Base-by-base conservation (phyloP, 2,888 invertebrate species). In the Tenthredo distinguenda region DNA sequence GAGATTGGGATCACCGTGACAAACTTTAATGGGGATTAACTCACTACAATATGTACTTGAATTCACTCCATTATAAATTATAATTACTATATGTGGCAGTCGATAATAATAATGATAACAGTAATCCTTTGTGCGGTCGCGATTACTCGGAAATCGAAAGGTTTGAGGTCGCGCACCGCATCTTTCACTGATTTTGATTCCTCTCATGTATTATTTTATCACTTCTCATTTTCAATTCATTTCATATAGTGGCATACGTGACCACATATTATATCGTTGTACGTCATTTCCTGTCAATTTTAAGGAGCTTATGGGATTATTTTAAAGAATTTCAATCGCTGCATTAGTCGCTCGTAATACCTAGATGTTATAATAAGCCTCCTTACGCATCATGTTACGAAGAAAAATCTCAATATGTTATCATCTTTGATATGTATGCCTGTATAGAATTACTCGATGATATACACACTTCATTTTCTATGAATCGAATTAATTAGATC, bases 1-100 rank as follows among this genome's bases (percentile, higher is more conserved):
- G 62, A 21, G 62, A 81, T 81, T 81, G 62, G 26, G 81, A n/a
- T 21, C 58, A 81, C 37, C 58, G 62, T 62, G 81, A 62, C 58
- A 55, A 74, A 74, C 74, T 43, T 40, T 43, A n/a, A n/a, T 21
- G 21, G 26, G 21, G 37, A 74, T n/a, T 12, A 21, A 74, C n/a
- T 26, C 18, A 18, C 9, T 7, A 55, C 31, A 10, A 34, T 76
- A 34, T 62, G 15, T 37, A 62, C 40, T 37, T 58, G 15, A 81
- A 62, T 62, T 21, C 26, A 40, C 15, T 62, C 15, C 21, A 26
- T 40, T 81, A 81, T 62, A 50, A 43, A 43, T 43, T 43, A 43
- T 72, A 72, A 40, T 40, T 40, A 21, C 40, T 31, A 31, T 68
- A 55, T 31, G 3, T 7, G 15, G 10, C 50, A 79, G 58, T 18